phyloP scores from a whole-genome alignment of 2,888 invertebrate genomes.

The Heterodera filipjevi region DNA sequence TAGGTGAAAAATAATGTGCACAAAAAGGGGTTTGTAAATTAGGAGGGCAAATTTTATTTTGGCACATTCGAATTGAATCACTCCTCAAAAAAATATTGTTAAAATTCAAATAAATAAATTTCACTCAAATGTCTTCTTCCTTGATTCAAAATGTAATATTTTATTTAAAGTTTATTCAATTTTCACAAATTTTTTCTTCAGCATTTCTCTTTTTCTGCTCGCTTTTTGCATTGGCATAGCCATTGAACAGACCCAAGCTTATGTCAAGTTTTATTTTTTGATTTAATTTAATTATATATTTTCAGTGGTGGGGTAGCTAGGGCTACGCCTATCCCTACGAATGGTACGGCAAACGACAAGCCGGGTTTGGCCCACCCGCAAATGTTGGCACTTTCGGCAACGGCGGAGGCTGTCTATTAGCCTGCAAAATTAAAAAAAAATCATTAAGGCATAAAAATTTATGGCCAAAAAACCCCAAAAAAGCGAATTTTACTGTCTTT shows the following conservation, averaged over 20 bases:
- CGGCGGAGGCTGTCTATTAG: too few species aligned
- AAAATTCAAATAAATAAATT: too few species aligned
- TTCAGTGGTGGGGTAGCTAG: neutral
- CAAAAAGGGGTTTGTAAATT: too few species aligned
- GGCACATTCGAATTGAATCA: too few species aligned
- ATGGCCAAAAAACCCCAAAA: too few species aligned
- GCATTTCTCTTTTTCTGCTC: neutral
- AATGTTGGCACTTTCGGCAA: neutral
- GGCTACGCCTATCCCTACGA: neutral
- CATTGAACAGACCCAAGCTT: neutral
- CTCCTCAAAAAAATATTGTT: too few species aligned
- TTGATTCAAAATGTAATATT: neutral
- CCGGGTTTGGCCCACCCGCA: slow-evolving; percentile 3
- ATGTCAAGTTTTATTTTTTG: neutral
- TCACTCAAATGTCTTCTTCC: too few species aligned
- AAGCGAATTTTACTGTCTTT: too few species aligned
- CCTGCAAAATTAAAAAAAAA: too few species aligned
- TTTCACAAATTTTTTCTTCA: neutral
- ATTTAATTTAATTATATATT: neutral
- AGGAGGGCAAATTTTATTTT: too few species aligned
- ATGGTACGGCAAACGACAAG: neutral
- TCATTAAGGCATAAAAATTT: too few species aligned
- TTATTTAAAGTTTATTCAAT: neutral
- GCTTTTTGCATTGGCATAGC: neutral
- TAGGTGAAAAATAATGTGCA: too few species aligned